These are phyloP conservation scores for Echinarachnius parma DNA, from an alignment of 53 echinoderm and acorn worm species.

Conservation along the genomic window DNA sequence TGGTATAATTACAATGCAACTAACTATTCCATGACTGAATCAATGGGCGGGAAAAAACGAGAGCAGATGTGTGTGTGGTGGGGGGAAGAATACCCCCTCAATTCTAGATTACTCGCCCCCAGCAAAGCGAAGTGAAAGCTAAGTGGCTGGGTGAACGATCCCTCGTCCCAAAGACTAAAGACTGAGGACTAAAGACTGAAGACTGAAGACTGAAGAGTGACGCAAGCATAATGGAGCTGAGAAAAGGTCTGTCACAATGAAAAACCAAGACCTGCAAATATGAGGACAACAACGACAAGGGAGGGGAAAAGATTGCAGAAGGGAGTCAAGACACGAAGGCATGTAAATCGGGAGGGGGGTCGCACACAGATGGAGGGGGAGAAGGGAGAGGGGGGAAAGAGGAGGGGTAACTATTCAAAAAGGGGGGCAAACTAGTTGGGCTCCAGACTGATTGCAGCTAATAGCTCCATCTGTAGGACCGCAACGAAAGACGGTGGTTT, in stretches of 20 bases:
- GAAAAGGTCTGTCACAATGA: constrained; percentile 48
- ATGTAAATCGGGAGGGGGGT: not conserved
- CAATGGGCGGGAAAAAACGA: constrained; percentile 38
- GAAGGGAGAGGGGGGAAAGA: not conserved
- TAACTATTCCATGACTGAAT: no score
- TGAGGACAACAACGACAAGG: not conserved
- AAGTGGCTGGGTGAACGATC: constrained; percentile 49
- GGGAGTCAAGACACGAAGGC: not conserved
- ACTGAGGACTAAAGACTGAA: no score
- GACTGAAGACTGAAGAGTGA: no score
- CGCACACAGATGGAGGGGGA: not conserved
- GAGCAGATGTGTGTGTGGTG: constrained; percentile 50
- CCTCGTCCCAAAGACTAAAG: no score
- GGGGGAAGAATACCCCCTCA: constrained; percentile 29
- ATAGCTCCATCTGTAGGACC: constrained; percentile 17
- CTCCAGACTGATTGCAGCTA: no score
- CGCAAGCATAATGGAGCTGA: constrained; percentile 52
- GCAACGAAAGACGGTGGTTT: constrained; percentile 14
- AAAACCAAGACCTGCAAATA: constrained; percentile 44
- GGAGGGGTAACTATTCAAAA: no score
- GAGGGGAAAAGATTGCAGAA: not conserved
- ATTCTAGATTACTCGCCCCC: constrained; percentile 48
- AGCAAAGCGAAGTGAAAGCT: constrained; percentile 53
- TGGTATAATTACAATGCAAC: no score
- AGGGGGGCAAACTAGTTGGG: no score